Base-by-base conservation (phyloP, 2,888 invertebrate genomes). In the Parnassius smintheus region DNA sequence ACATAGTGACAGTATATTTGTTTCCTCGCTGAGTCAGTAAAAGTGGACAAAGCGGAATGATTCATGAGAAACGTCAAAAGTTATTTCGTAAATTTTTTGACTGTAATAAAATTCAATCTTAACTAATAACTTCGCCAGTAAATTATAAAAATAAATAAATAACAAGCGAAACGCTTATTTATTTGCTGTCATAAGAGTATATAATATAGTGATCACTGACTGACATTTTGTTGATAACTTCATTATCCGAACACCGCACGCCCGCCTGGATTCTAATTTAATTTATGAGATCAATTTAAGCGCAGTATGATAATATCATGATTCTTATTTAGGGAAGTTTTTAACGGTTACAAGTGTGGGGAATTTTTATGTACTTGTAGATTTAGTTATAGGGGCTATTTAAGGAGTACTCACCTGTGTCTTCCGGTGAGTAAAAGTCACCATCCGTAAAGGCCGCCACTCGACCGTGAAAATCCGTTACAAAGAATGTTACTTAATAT, bases 391-490 rank as follows among this genome's bases (percentile, higher is more conserved):
- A 13, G 41, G 59, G 51, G 56, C 44, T 22, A 51, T 42, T 64
- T 56, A 59, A 64, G 49, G 56, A 18, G 46, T 54, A 62, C 57
- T 60, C 85, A 86, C 89, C 85, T 85, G 85, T 73, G 71, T 65
- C 76, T 74, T 82, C 82, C 85, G 80, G 78, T 75, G 12, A 49
- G 49, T 49, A 71, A 65, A 73, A 74, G 68, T 74, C 78, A 78
- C 78, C 76, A 69, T 69, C 76, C 83, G 80, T 81, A 78, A 80
- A 87, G 82, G 86, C 75, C 84, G 78, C 70, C 77, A 69, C 66
- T 78, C 78, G 75, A 86, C 81, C 91, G 83, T 85, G 75, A 77
- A 87, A 91, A 81, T 86, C 85, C 91, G 91, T 91, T 91, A 90
- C 76, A 65, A 80, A 68, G 52, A 59, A 64, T 53, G 53, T 59